Evolutionary conservation across 1,140 invertebrate genomes (phyloP), one percentile per base, ranked within the genome.

Genomic region (Phortica variegata): DNA sequence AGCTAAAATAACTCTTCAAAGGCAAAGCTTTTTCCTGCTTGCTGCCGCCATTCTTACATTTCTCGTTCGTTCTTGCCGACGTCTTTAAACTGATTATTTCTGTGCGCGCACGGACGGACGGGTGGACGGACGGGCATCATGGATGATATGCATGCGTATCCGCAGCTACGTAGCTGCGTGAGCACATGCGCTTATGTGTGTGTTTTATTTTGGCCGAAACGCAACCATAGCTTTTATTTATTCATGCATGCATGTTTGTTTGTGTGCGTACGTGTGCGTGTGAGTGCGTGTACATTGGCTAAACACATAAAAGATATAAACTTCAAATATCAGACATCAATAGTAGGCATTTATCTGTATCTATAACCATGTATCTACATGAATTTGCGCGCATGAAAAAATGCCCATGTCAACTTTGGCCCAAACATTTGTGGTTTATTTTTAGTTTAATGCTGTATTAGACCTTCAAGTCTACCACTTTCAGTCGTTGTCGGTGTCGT

Each of bases 321-420:
- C 62, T 58, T 65, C 63, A 63, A 66, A 68, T 63, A 68, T 68
- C 63, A 68, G 51, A 68, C 63, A 55, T 58, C 65, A 60, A 66
- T 66, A 68, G 63, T 54, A 63, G 56, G n/a, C n/a, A n/a, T n/a
- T n/a, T n/a, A n/a, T n/a, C n/a, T n/a, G 23, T 26, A 26, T 26
- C 23, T 26, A 26, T 5, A 26, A 6, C 5, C 23, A 26, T 6
- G 29, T 38, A 29, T 42, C 41, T 36, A 40, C 36, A 26, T 43
- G n/a, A n/a, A n/a, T n/a, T n/a, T n/a, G n/a, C n/a, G n/a, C n/a
- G n/a, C n/a, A n/a, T n/a, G n/a, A n/a, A n/a, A n/a, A n/a, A n/a
- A n/a, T n/a, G n/a, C n/a, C n/a, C n/a, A n/a, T n/a, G n/a, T n/a
- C n/a, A n/a, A n/a, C n/a, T n/a, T n/a, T n/a, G n/a, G n/a, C n/a